A percentile compares a stretch with the other conserved stretches of the same genome.
Evolutionary conservation across 2,888 invertebrate species (phyloP).

Genomic region (Metacarcinus magister): DNA sequence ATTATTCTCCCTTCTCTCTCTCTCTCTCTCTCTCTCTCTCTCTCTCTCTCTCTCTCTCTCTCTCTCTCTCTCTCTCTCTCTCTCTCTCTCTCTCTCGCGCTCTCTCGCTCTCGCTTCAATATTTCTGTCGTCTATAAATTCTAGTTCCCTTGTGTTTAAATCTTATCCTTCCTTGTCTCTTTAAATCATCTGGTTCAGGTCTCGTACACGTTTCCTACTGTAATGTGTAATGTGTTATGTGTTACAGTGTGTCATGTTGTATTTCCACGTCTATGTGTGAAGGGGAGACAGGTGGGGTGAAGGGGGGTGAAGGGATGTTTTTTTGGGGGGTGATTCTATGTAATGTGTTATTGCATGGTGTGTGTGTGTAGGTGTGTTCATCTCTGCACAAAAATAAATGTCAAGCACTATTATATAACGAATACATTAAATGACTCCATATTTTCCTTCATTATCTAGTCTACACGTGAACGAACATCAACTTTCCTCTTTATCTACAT

Average conservation of each 20-base stretch:
- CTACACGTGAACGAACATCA: too few relatives aligned
- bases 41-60: neutral
- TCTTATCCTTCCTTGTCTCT: neutral
- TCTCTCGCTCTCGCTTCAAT: neutral
- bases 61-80: neutral
- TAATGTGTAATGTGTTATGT: neutral
- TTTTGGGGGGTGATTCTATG: neutral
- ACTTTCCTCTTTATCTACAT: too few relatives aligned
- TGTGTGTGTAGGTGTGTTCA: neutral
- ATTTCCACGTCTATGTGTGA: neutral
- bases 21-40: neutral
- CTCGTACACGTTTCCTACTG: neutral
- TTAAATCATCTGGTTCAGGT: neutral
- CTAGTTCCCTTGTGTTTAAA: neutral
- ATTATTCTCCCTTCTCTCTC: neutral
- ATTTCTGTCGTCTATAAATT: neutral
- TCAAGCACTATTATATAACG: too few relatives aligned
- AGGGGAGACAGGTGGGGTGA: neutral
- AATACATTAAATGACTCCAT: too few relatives aligned
- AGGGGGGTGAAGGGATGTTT: neutral
- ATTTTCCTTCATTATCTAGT: too few relatives aligned
- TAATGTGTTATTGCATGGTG: neutral
- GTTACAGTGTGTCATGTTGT: neutral
- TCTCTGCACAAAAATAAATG: too few relatives aligned
- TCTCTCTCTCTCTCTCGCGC: neutral